Conservation (phyloP, 2,113 vertebrate genomes). For the Cromileptes altivelis region DNA sequence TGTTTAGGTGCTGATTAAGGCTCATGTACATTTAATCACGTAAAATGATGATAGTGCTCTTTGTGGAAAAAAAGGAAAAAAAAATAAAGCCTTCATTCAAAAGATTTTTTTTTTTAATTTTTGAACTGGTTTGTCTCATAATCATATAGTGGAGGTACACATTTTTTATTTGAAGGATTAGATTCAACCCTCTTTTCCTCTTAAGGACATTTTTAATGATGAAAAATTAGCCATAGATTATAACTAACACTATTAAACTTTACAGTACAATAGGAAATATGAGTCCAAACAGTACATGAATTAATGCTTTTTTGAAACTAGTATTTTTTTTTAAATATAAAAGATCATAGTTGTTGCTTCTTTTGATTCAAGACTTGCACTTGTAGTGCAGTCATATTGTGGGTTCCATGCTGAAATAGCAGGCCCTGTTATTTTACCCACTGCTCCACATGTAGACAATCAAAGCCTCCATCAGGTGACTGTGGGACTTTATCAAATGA, state of each 20-base stretch:
- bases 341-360: neutral
- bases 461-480: conserved; percentile 1
- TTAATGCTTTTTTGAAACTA: neutral
- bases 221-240: neutral
- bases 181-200: neutral
- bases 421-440: neutral
- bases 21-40: neutral
- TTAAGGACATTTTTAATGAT: neutral
- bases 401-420: neutral
- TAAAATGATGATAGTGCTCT: neutral
- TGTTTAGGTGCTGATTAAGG: conserved; percentile 1
- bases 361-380: neutral
- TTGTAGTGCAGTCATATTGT: neutral
- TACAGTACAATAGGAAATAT: neutral
- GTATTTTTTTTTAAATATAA: neutral
- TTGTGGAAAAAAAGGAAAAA: neutral
- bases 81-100: neutral
- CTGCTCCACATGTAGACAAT: neutral
- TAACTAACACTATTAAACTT: neutral
- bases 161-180: neutral
- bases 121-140: neutral
- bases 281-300: neutral
- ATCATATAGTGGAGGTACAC: neutral
- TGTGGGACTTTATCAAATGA: conserved; percentile 14
- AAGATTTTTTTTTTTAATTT: neutral